Evolutionary conservation across 2,797 vertebrate species (phyloP), one percentile per base, ranked within the genome.

Genomic region (Choloepus didactylus): DNA sequence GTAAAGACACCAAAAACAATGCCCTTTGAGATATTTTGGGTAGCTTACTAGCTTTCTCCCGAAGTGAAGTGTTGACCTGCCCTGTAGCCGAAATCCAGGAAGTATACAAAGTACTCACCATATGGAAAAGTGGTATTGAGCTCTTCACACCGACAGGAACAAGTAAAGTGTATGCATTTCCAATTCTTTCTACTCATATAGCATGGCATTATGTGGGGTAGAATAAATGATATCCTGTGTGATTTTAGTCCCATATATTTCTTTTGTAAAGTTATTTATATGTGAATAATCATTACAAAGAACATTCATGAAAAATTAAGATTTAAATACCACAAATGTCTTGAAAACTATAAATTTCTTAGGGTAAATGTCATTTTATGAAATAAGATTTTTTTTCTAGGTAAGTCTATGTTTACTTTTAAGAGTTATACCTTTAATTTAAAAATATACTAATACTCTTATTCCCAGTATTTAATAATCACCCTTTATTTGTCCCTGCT

Each of bases 231-330:
- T 56, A 84, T 1, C 64, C 9, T 86, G 31, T 11, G 25, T 81
- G 49, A 76, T 77, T 77, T 56, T 89, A 89, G 73, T 7, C 9
- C 19, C 29, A 35, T 84, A 3, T n/a, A 72, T 91, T 87, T 93
- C 25, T 49, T 76, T 95, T 87, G 67, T 49, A 89, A 81, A 87
- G n/a, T 70, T 66, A 54, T 38, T 72, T 75, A 94, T 92, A 90
- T 5, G 54, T 95, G 81, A 94, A 95, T 96, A 96, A 92, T 94
- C 38, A 94, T 93, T 51, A 60, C 51, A 72, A 9, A 64, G 56
- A 89, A 72, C 35, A 54, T 89, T 95, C 38, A 23, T 89, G 41
- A 87, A 93, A 87, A 93, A 94, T 85, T 93, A 84, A 91, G 70
- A 95, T 95, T 95, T 86, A 95, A 89, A 77, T 89, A 54, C 29